Conservation (phyloP, 2,113 vertebrate species). For the Danionella cerebrum region DNA sequence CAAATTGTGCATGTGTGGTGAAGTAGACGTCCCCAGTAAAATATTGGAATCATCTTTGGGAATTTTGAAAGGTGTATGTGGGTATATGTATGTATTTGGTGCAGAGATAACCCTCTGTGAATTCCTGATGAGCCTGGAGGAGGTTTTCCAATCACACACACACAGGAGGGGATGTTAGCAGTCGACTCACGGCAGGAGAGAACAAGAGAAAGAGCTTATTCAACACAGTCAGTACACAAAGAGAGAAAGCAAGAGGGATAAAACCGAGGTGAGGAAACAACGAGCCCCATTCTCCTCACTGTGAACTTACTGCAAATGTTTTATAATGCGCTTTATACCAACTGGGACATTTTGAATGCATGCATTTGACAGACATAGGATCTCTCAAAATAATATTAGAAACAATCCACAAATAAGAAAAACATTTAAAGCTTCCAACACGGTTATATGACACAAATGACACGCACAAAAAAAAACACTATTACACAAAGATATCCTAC, state of each 20-base stretch:
- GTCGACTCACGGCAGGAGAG: constrained; percentile 11
- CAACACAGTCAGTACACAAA: constrained; percentile 23
- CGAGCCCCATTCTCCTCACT: not conserved
- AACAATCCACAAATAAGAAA: no score
- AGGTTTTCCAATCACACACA: constrained; percentile 1
- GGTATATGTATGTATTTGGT: constrained; percentile 4
- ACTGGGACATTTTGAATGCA: not conserved
- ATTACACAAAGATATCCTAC: no score
- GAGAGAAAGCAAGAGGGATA: not conserved
- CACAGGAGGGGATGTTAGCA: not conserved
- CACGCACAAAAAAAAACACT: no score
- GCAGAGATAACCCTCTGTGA: constrained; percentile 29
- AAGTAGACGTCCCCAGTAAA: not conserved
- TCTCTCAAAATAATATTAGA: no score
- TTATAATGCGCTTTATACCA: no score
- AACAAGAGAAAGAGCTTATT: constrained; percentile 31
- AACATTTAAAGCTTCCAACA: no score
- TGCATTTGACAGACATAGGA: no score
- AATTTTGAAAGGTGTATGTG: not conserved
- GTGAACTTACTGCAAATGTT: not conserved
- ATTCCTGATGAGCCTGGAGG: constrained; percentile 30
- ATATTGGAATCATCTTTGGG: not conserved
- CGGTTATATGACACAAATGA: no score
- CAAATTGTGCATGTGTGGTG: not conserved
- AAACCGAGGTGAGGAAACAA: not conserved